Percentiles rank a stretch among this genome's conserved stretches.
Evolutionary conservation across 2,797 vertebrate genomes (phyloP).

Genomic region (Borostomias antarcticus): DNA sequence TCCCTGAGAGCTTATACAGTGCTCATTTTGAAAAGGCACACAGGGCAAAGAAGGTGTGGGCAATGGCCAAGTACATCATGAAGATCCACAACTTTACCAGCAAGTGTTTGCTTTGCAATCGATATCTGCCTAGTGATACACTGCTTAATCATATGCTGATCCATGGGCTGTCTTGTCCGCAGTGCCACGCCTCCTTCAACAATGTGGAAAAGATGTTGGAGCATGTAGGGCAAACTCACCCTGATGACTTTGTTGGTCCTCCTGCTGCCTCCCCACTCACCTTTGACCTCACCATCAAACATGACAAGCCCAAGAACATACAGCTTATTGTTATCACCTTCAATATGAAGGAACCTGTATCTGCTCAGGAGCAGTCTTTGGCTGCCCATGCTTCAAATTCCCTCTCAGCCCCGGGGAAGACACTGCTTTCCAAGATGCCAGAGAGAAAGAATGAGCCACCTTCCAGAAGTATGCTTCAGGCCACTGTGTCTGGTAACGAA

Average conservation of each 20-base stretch:
- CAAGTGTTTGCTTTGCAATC: constrained; percentile 98
- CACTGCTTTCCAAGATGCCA: constrained; percentile 73
- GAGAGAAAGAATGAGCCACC: constrained; percentile 79
- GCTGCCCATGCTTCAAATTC: constrained; percentile 57
- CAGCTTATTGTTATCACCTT: constrained; percentile 96
- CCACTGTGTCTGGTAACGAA: constrained; percentile 81
- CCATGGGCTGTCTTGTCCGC: constrained; percentile 94
- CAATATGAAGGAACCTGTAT: constrained; percentile 87
- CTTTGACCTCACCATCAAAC: constrained; percentile 94
- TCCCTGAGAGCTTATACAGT: constrained; percentile 95
- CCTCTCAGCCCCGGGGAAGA: constrained; percentile 40
- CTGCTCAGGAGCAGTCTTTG: constrained; percentile 84
- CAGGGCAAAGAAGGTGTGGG: constrained; percentile 96
- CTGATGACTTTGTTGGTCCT: constrained; percentile 87
- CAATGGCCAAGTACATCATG: constrained; percentile 98
- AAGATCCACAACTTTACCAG: constrained; percentile 99
- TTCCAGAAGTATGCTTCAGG: constrained; percentile 77
- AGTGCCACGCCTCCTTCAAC: constrained; percentile 94
- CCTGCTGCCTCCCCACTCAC: constrained; percentile 91
- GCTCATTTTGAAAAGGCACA: constrained; percentile 97
- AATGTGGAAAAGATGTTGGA: constrained; percentile 96
- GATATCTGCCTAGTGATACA: constrained; percentile 94
- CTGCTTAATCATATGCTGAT: constrained; percentile 98
- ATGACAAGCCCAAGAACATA: constrained; percentile 91
- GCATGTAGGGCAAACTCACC: constrained; percentile 87